Evolutionary conservation across 2,888 invertebrate species (phyloP).

Genomic region (Sialis fuliginosa): DNA sequence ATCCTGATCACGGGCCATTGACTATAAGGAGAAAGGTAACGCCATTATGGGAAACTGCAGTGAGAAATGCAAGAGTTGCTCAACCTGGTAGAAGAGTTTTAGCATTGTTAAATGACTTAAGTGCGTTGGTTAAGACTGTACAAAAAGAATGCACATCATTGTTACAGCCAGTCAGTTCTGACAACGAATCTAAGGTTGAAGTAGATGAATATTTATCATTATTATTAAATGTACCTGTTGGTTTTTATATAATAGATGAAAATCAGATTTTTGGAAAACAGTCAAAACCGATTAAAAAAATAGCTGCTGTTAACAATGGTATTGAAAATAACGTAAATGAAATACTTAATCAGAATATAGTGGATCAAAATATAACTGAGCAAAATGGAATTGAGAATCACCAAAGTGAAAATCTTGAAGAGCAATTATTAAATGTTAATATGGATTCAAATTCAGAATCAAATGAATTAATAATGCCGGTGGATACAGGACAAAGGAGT

Average conservation of each 20-base stretch:
- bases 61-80: constrained; percentile 19
- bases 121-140: constrained; percentile 19
- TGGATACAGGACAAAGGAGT: constrained; percentile 15
- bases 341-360: not conserved
- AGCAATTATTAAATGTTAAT: constrained; percentile 2
- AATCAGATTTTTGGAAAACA: not conserved
- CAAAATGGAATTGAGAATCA: not conserved
- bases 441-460: constrained; percentile 2
- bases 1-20: constrained; percentile 38
- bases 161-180: constrained; percentile 15
- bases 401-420: not conserved
- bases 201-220: constrained; percentile 19
- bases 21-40: constrained; percentile 13
- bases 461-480: constrained; percentile 19
- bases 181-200: constrained; percentile 15
- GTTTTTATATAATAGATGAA: constrained; percentile 19
- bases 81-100: constrained; percentile 16
- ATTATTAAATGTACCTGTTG: constrained; percentile 19
- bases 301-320: not conserved
- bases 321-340: not conserved
- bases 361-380: not conserved
- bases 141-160: constrained; percentile 19
- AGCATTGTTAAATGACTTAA: constrained; percentile 21
- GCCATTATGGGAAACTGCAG: constrained; percentile 21
- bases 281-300: no score